Evolutionary conservation across 2,888 invertebrate genomes (phyloP), one percentile per base, ranked within the genome.

Genomic region (Helicoverpa assulta): DNA sequence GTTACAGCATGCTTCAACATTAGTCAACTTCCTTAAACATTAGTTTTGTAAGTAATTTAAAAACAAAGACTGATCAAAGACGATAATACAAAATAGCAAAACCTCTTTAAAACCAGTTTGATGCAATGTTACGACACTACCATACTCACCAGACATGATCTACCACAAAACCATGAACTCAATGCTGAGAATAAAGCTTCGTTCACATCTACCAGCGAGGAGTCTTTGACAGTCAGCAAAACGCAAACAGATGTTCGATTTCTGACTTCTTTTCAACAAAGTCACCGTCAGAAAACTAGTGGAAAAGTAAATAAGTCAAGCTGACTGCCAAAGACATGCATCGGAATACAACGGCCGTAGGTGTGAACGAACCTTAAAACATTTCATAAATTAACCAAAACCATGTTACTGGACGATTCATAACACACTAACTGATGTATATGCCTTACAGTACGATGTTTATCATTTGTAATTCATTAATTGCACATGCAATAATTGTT

Each of bases 401-500:
- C 82, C 84, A 68, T 75, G 69, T 75, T 71, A 81, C 55, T 55
- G 59, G 51, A 71, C 66, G 67, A 60, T 62, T 60, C 29, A 66
- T 71, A 76, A 68, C 60, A 70, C 69, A 70, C 76, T 73, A 71
- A 57, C 54, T 50, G 53, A 14, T 59, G 55, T 61, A 63, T 63
- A 68, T 62, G 59, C 66, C 62, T 56, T 70, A 76, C 73, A 74
- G 63, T 63, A 73, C 63, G 53, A 76, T 75, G 37, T 74, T 72
- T 56, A 60, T 68, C 54, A 67, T 69, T 67, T 63, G 53, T 70
- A 75, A 66, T 58, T 81, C 72, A 65, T 65, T 69, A 74, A 59
- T 78, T 75, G 78, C 76, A 61, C 86, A 85, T 84, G 85, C 85
- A 83, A 84, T 57, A 59, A 61, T 82, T 80, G 67, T 81, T 73